These are phyloP conservation scores for Phasianus colchicus DNA, from an alignment of 2,113 vertebrate genomes.

Conservation along the genomic window DNA sequence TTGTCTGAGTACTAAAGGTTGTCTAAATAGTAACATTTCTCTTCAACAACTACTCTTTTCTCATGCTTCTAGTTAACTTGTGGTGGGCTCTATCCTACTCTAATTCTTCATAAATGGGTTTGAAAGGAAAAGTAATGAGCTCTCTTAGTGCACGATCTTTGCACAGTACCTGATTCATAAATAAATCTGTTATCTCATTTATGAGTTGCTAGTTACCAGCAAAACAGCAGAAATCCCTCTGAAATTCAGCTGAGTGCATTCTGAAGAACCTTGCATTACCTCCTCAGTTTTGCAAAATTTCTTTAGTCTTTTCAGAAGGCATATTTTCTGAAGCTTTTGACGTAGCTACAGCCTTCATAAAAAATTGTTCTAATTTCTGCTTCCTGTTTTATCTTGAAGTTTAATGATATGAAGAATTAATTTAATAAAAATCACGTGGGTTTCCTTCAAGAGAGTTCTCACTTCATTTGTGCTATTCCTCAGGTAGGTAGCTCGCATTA, in stretches of 20 bases:
- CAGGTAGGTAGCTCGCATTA: not conserved
- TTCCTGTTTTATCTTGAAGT: not conserved
- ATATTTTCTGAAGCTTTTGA: not conserved
- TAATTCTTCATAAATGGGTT: conserved; percentile 27
- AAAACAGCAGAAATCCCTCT: not conserved
- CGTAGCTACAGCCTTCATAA: not conserved
- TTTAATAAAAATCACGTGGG: not conserved
- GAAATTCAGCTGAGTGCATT: not conserved
- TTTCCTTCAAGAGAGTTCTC: not conserved
- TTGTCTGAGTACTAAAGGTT: conserved; percentile 43
- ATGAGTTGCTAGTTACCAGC: not conserved
- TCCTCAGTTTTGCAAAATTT: not conserved
- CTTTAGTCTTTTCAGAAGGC: not conserved
- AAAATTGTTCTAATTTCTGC: not conserved
- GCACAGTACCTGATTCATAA: conserved; percentile 65
- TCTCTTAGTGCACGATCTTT: conserved; percentile 35
- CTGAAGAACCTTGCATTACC: not conserved
- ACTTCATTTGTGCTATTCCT: not conserved
- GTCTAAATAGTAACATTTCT: conserved; percentile 15
- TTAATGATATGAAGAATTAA: not conserved
- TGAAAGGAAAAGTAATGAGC: conserved; percentile 28
- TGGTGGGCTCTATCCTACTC: conserved; percentile 11
- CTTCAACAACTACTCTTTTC: conserved; percentile 7
- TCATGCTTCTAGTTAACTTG: conserved; percentile 36
- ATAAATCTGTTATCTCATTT: conserved; percentile 24